Conservation (phyloP, 2,113 vertebrate genomes). For the Damaliscus lunatus region DNA sequence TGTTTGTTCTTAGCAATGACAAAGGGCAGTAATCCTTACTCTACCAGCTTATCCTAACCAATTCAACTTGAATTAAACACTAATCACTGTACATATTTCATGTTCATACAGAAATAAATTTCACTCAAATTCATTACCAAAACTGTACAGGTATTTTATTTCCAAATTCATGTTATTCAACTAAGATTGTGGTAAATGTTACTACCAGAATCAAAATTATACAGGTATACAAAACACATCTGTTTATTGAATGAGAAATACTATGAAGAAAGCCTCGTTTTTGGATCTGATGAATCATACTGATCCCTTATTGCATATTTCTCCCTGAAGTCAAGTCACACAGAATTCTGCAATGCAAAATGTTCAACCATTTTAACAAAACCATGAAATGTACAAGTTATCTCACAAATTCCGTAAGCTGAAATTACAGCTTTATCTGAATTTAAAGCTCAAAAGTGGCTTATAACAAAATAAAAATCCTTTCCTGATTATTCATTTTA, state of each 20-base stretch:
- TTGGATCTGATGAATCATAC: not conserved
- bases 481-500: conserved; percentile 48
- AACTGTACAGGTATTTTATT: not conserved
- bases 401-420: not conserved
- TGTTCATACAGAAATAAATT: not conserved
- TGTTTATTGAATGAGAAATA: conserved; percentile 2
- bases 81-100: not conserved
- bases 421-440: not conserved
- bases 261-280: not conserved
- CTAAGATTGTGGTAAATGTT: not conserved
- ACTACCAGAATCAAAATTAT: not conserved
- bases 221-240: not conserved
- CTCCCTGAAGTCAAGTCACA: not conserved
- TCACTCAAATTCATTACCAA: not conserved
- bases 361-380: not conserved
- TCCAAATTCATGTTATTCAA: not conserved
- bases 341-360: not conserved
- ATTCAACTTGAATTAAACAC: not conserved
- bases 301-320: not conserved
- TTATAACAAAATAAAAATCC: conserved; percentile 9
- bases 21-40: not conserved
- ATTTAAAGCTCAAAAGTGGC: not conserved
- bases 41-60: not conserved
- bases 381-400: not conserved
- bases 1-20: not conserved